Conservation (phyloP, 1,140 invertebrate species). For the Drosophila albomicans region DNA sequence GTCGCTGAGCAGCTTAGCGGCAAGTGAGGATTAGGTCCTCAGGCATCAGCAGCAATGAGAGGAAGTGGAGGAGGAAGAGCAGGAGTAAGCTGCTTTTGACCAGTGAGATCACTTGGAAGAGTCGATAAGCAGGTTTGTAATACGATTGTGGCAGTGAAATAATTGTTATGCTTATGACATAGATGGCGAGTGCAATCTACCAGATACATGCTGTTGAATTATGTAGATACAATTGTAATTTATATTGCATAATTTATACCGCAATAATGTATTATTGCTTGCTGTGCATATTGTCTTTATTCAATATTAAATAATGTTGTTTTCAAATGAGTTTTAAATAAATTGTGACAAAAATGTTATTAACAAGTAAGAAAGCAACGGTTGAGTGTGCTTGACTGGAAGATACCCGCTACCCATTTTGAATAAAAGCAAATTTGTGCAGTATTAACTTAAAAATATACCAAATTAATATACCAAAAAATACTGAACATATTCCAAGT, state of each 20-base stretch:
- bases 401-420: no score
- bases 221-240: not conserved
- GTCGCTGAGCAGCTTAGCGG: constrained; percentile 68
- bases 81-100: constrained; percentile 14
- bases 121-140: constrained; percentile 9
- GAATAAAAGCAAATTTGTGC: no score
- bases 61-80: no score
- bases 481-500: no score
- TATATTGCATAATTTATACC: not conserved
- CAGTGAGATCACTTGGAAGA: constrained; percentile 25
- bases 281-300: not conserved
- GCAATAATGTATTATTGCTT: not conserved
- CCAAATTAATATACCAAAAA: no score
- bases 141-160: not conserved
- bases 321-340: not conserved
- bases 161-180: not conserved
- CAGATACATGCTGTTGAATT: no score
- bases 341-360: no score
- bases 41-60: not conserved
- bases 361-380: no score
- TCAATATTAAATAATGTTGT: no score
- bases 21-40: constrained; percentile 31
- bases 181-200: not conserved
- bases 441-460: no score
- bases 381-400: no score